Percentiles rank a stretch among this genome's conserved stretches.
phyloP scores from a whole-genome alignment of 1,140 invertebrate species.

The Aphelinus atriplicis region DNA sequence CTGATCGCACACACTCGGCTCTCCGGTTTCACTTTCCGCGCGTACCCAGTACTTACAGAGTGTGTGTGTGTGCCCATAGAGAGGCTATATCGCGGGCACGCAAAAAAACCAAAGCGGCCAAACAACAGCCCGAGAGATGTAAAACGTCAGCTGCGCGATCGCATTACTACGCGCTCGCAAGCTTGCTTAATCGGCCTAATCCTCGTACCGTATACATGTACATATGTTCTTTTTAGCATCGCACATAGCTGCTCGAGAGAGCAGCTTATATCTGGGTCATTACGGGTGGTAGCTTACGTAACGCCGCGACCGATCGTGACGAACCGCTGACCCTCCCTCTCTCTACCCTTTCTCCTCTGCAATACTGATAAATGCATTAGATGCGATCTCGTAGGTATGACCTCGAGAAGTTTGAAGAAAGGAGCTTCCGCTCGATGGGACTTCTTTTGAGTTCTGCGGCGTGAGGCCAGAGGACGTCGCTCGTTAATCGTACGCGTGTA shows the following conservation, averaged over 20 bases:
- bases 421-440: too few species aligned
- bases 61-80: background rate
- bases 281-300: slow-evolving; percentile 17
- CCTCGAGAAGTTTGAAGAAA: too few species aligned
- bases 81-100: too few species aligned
- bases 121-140: background rate
- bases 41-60: background rate
- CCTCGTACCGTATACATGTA: background rate
- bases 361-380: too few species aligned
- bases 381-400: too few species aligned
- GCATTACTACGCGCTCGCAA: slow-evolving; percentile 1
- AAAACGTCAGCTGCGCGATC: slow-evolving; percentile 4
- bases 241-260: background rate
- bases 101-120: too few species aligned
- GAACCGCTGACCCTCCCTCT: background rate
- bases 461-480: too few species aligned
- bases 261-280: slow-evolving; percentile 33
- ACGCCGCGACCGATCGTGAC: slow-evolving; percentile 25
- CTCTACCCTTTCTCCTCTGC: too few species aligned
- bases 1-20: background rate
- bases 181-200: slow-evolving; percentile 32
- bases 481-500: too few species aligned
- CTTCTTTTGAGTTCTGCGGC: too few species aligned
- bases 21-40: background rate
- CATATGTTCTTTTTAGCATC: background rate